Conservation (phyloP, 2,113 vertebrate genomes). For the Tychaedon coryphoeus region DNA sequence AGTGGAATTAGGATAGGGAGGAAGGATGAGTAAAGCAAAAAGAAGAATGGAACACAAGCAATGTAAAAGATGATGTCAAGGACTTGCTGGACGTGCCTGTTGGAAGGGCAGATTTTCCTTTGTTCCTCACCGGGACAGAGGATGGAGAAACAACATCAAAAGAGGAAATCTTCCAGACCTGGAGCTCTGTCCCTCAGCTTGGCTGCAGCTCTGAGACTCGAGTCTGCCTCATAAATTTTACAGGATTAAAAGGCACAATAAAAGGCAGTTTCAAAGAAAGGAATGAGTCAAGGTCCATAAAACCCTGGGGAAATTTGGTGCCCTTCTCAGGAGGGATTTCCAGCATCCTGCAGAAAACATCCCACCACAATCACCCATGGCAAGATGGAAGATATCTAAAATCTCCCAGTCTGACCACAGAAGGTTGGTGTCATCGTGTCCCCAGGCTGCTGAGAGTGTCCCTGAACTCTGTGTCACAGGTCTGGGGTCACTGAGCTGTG, state of each 20-base stretch:
- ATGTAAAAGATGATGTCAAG: not conserved
- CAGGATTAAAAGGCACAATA: not conserved
- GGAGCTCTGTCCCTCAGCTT: not conserved
- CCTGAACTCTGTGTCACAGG: not conserved
- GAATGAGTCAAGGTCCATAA: not conserved
- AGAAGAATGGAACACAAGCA: not conserved
- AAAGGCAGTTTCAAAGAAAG: not conserved
- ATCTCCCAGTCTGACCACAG: not conserved
- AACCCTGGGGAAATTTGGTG: not conserved
- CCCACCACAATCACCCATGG: not conserved
- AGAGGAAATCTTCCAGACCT: not conserved
- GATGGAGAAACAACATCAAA: constrained; percentile 5
- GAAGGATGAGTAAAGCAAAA: not conserved
- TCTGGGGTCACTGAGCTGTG: not conserved
- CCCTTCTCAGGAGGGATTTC: not conserved
- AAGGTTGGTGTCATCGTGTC: not conserved
- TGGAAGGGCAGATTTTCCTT: not conserved
- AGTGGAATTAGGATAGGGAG: not conserved
- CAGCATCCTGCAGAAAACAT: not conserved
- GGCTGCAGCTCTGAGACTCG: not conserved
- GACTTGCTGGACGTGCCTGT: not conserved
- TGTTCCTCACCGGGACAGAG: not conserved
- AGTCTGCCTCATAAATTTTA: not conserved
- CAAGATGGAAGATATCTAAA: not conserved
- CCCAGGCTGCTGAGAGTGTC: not conserved